phyloP scores from a whole-genome alignment of 2,888 invertebrate species.

The Patella ulyssiponensis region DNA sequence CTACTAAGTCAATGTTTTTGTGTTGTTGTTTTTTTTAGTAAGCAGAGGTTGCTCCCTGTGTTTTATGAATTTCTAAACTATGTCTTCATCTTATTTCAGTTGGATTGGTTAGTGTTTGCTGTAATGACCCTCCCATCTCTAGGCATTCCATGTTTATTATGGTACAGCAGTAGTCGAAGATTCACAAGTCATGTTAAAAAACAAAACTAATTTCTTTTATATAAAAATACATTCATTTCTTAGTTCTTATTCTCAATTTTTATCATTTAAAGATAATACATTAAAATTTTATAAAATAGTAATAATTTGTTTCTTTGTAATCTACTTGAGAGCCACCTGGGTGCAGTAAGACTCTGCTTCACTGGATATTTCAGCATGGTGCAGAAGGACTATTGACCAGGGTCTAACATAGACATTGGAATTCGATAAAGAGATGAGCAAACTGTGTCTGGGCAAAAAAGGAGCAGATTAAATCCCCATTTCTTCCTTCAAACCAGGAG shows the following conservation, averaged over 20 bases:
- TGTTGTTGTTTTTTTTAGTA: not conserved
- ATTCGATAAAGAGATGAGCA: too few relatives aligned
- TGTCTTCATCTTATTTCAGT: constrained; percentile 64
- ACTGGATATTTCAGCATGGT: too few relatives aligned
- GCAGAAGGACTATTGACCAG: too few relatives aligned
- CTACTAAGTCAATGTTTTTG: not conserved
- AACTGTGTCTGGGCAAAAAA: too few relatives aligned
- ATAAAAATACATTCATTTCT: not conserved
- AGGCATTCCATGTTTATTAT: constrained; percentile 92
- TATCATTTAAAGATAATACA: constrained; percentile 3
- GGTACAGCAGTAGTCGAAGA: constrained; percentile 95
- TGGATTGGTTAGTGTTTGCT: constrained; percentile 97
- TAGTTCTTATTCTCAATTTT: not conserved
- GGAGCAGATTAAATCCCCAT: too few relatives aligned
- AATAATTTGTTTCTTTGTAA: too few relatives aligned
- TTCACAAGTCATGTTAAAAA: constrained; percentile 78
- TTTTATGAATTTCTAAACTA: constrained; percentile 15
- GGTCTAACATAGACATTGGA: too few relatives aligned
- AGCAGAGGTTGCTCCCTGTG: not conserved
- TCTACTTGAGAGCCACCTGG: too few relatives aligned
- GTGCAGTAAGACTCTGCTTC: too few relatives aligned
- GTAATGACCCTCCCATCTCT: constrained; percentile 96
- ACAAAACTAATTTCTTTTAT: constrained; percentile 21
- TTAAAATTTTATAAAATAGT: not conserved
- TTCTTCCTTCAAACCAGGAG: too few relatives aligned